phyloP scores from a whole-genome alignment of 1,140 invertebrate genomes.

The Trichonephila clavata region DNA sequence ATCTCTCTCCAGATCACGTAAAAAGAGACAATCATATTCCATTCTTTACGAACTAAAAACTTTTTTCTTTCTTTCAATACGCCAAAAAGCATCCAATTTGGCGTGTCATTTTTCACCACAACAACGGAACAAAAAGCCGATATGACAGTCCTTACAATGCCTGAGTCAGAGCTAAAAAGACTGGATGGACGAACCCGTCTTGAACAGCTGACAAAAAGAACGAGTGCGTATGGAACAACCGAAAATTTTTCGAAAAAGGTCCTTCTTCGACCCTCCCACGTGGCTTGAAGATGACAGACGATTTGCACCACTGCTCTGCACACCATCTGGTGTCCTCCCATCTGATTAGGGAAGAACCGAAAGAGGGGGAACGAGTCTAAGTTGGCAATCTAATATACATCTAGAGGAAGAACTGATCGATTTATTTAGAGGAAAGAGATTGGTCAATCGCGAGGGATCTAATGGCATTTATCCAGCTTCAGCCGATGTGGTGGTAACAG shows the following conservation, averaged over 20 bases:
- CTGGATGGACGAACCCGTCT: neutral
- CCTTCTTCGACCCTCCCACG: neutral
- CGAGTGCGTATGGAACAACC: neutral
- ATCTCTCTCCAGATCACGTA: neutral
- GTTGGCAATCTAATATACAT: constrained; percentile 39
- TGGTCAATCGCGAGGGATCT: constrained; percentile 4
- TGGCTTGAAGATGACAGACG: constrained; percentile 40
- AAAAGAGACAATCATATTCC: neutral
- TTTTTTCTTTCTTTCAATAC: neutral
- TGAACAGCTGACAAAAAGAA: constrained; percentile 23
- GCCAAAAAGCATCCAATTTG: neutral
- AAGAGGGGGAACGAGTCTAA: neutral
- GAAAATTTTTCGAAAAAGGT: neutral
- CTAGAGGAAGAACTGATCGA: constrained; percentile 22
- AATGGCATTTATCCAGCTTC: constrained; percentile 5
- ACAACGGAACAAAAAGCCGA: neutral
- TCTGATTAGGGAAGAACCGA: neutral
- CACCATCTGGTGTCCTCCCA: constrained; percentile 33
- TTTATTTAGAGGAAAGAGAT: constrained; percentile 31
- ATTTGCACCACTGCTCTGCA: constrained; percentile 30
- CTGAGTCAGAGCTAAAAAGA: neutral
- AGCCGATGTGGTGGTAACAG: neutral
- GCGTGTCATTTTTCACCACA: constrained; percentile 4
- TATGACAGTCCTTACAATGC: neutral
- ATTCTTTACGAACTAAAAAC: neutral